Conservation (phyloP, 2,797 vertebrate species). For the Dendrocincla tyrannina region DNA sequence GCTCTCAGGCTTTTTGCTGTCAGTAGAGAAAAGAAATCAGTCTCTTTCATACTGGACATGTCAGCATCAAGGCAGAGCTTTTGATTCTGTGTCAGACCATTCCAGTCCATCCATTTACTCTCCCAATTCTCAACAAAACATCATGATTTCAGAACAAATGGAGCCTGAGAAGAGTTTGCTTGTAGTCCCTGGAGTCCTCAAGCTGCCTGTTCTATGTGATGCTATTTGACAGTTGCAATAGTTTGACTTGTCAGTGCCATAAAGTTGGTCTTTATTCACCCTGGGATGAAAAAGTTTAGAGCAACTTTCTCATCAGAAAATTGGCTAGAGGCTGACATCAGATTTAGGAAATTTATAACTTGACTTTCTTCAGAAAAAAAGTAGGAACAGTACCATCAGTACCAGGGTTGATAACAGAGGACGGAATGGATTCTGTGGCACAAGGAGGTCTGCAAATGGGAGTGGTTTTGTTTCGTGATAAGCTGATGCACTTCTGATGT, state of each 20-base stretch:
- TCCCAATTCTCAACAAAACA: background rate
- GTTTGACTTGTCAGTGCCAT: background rate
- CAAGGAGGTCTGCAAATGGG: background rate
- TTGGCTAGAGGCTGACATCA: background rate
- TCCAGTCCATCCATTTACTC: background rate
- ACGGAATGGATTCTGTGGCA: background rate
- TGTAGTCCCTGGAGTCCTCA: background rate
- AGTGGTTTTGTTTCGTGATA: background rate
- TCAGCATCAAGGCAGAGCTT: background rate
- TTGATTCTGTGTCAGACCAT: background rate
- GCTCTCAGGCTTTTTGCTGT: background rate
- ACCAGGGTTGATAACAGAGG: background rate
- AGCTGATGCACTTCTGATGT: background rate
- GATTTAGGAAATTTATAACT: background rate
- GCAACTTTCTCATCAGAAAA: background rate
- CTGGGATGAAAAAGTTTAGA: background rate
- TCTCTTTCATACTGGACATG: background rate
- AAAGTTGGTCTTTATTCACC: background rate
- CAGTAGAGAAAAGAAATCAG: background rate
- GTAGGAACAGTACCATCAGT: background rate
- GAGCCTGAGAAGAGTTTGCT: background rate
- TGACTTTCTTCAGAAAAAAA: background rate
- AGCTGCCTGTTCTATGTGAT: background rate
- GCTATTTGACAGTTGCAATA: background rate
- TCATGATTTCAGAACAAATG: background rate